Base-by-base conservation (phyloP, 2,113 vertebrate species). In the Embiotoca jacksoni region DNA sequence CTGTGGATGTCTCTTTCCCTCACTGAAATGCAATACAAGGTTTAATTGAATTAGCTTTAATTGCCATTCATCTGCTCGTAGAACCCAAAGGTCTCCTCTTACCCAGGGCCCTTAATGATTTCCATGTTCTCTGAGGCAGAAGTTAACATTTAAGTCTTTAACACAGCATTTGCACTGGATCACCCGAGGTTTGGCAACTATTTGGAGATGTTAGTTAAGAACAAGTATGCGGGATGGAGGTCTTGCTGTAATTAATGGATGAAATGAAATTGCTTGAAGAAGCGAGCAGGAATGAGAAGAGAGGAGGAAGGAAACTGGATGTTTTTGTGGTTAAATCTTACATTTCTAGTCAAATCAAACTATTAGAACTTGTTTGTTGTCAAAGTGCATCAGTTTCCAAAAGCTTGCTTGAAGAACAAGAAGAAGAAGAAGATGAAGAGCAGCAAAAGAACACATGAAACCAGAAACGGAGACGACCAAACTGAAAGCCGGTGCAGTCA, bases 11-110 rank as follows among this genome's bases (percentile, higher is more conserved):
- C 31, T 15, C 58, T 72, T 72, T 81, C 50, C 44, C 69, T 50
- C 66, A 61, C 75, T 81, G 83, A 87, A 89, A 81, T 49, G 41
- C 49, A 82, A 72, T 54, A 77, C 81, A 58, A 58, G 31, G 46
- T 90, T 89, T 88, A 85, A 89, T 90, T 75, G 23, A 91, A 85
- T 90, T 82, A 87, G 23, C 75, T 84, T 85, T 85, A 88, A 87
- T 84, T 87, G 72, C 59, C 50, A 35, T 84, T 85, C 72, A 71
- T 88, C 82, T 84, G 52, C 44, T 50, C 7, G 7, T 58, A 41
- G 71, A 87, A 63, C 60, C 65, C 50, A 78, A 71, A 86, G 67
- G 78, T 87, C 85, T 89, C 72, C 32, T 85, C 55, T 86, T 80
- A 88, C 85, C 63, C 83, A 68, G 59, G 72, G 52, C 59, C n/a